Base-by-base conservation (phyloP, 2,797 vertebrate species). In the Leptatherina wallacei region DNA sequence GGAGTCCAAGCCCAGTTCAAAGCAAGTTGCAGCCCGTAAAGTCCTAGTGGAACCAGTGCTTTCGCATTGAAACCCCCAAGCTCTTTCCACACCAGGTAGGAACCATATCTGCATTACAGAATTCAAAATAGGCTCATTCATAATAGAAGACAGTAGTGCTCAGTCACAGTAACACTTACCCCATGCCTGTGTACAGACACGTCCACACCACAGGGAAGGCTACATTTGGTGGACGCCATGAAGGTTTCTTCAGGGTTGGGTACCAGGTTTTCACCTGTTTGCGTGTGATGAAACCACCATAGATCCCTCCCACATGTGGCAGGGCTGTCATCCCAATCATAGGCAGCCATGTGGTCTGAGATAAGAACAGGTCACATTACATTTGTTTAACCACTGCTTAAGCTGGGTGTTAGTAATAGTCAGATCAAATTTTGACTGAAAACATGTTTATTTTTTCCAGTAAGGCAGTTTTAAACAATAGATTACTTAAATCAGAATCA, bases 51-150 rank as follows among this genome's bases (percentile, higher is more conserved):
- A 61, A 97, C 73, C 61, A 95, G 0, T 2, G 96, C 94, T 27
- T 94, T 91, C 75, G 94, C 85, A 60, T 83, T 94, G 69, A 96
- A 96, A 75, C 96, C 96, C 0, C 95, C 96, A 33, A 97, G 93
- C 69, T 97, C 95, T 3, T 93, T 97, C 96, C 96, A 98, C 5
- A 98, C 88, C 86, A 97, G 90, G 85, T 97, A 98, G 56, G 97
- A 98, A 51, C 94, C 95, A 1, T 97, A 97, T 12, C 97, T 98
- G 65, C 3, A 33, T 0, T 4, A 47, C 3, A 52, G 9, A 2
- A 57, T 52, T 6, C 0, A 49, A 64, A 33, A 65, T 0, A 33
- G 3, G 1, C 4, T 27, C 0, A 10, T 7, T 49, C 2, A 36
- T 2, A 52, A 10, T 33, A 62, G 3, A 9, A 51, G 14, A 66